Evolutionary conservation across 2,797 vertebrate genomes (phyloP), one percentile per base, ranked within the genome.

Genomic region (Carduelis carduelis): DNA sequence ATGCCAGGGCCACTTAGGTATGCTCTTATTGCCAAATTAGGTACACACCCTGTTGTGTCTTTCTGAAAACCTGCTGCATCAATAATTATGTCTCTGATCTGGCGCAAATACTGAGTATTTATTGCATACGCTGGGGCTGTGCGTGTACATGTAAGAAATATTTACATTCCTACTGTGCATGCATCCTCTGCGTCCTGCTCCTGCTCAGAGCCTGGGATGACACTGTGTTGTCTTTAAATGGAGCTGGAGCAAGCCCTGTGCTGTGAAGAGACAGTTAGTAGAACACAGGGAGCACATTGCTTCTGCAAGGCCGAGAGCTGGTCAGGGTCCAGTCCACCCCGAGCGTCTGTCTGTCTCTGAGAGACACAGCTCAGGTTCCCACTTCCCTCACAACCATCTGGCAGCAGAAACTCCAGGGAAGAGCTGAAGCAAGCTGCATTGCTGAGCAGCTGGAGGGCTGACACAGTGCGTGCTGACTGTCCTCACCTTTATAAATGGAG

Each of bases 11-110:
- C 35, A 17, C 63, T 94, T 76, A 95, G 72, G 91, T 72, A 85
- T 96, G 84, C 87, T 90, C 82, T 70, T 52, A 90, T 91, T 94
- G 75, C 92, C 93, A 95, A 94, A 96, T 88, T n/a, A 83, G 43
- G 87, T n/a, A 79, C 92, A 95, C 96, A 30, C 95, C 91, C 94
- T 94, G 82, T 81, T 96, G 77, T 93, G 83, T 93, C 89, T 93
- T 96, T 94, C 75, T 81, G 89, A 82, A 96, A 96, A 95, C 79
- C 66, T 90, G 89, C 88, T 91, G 80, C 91, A 97, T 95, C 85
- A 87, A 90, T 95, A 84, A 94, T 91, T 89, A 93, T 69, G 84
- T 78, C 79, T 89, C 19, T 91, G 84, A 55, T 94, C 87, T 81
- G 83, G 83, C 70, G 47, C 74, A 63, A 81, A 64, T 2, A 32